These are phyloP conservation scores for Poecilia gillii DNA, from an alignment of 2,797 vertebrate genomes.

Conservation along the genomic window DNA sequence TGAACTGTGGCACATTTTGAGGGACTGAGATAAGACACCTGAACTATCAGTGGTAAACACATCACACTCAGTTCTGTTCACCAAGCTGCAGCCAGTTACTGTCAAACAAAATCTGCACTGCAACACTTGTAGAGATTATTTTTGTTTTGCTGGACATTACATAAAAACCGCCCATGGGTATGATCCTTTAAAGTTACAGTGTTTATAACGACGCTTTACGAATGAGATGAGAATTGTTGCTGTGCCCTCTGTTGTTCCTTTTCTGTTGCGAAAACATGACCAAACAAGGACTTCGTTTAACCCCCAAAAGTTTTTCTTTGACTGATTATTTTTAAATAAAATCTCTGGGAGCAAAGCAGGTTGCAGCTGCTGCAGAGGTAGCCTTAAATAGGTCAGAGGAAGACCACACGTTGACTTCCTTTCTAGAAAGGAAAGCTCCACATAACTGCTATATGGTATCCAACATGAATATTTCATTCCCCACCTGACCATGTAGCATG, in stretches of 20 bases:
- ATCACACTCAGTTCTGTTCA: background rate
- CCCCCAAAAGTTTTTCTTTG: constrained; percentile 9
- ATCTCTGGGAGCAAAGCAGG: constrained; percentile 14
- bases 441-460: constrained; percentile 14
- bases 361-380: constrained; percentile 26
- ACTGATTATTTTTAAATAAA: constrained; percentile 42
- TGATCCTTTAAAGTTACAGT: constrained; percentile 60
- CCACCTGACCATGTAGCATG: constrained; percentile 2
- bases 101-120: background rate
- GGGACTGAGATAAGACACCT: background rate
- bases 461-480: constrained; percentile 23
- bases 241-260: constrained; percentile 18
- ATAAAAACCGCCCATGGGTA: constrained; percentile 59
- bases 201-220: constrained; percentile 47
- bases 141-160: constrained; percentile 4
- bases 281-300: constrained; percentile 6
- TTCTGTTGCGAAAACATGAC: constrained; percentile 38
- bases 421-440: constrained; percentile 13
- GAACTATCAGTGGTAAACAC: background rate
- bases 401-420: background rate
- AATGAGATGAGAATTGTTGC: constrained; percentile 42
- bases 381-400: constrained; percentile 6
- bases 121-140: background rate
- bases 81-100: background rate
- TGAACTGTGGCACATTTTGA: background rate